Conservation (phyloP, 2,113 vertebrate genomes). For the Stigmatopora argus region DNA sequence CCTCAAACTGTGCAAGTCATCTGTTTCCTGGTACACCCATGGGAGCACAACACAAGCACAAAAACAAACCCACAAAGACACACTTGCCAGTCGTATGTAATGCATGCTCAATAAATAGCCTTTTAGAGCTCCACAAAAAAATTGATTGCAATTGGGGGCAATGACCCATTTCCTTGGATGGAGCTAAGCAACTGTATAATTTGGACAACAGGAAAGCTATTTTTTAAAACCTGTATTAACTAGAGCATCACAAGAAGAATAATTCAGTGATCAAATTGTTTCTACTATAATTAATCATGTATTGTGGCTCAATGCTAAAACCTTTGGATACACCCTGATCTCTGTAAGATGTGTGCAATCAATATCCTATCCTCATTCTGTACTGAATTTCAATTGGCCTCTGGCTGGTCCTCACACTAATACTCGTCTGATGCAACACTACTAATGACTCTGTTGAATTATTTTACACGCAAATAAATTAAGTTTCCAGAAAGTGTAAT, state of each 20-base stretch:
- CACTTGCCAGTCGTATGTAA: neutral
- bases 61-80: neutral
- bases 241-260: slow-evolving; percentile 42
- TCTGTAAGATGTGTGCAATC: neutral
- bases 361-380: neutral
- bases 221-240: slow-evolving; percentile 42
- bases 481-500: neutral
- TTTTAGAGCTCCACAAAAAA: slow-evolving; percentile 30
- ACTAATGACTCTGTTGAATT: neutral
- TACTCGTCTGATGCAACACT: no score
- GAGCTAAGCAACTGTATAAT: slow-evolving; percentile 49
- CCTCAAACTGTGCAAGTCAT: slow-evolving; percentile 55
- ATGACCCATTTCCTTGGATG: slow-evolving; percentile 41
- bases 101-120: slow-evolving; percentile 19
- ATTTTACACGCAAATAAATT: slow-evolving; percentile 19
- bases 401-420: no score
- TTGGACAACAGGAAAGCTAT: slow-evolving; percentile 55
- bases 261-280: slow-evolving; percentile 48
- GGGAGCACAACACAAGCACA: slow-evolving; percentile 17
- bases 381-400: neutral
- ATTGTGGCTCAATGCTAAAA: slow-evolving; percentile 6
- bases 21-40: slow-evolving; percentile 43
- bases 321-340: slow-evolving; percentile 1
- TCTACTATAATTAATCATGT: slow-evolving; percentile 35
- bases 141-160: slow-evolving; percentile 61